Conservation (phyloP, 1,140 invertebrate species). For the Cotesia typhae region DNA sequence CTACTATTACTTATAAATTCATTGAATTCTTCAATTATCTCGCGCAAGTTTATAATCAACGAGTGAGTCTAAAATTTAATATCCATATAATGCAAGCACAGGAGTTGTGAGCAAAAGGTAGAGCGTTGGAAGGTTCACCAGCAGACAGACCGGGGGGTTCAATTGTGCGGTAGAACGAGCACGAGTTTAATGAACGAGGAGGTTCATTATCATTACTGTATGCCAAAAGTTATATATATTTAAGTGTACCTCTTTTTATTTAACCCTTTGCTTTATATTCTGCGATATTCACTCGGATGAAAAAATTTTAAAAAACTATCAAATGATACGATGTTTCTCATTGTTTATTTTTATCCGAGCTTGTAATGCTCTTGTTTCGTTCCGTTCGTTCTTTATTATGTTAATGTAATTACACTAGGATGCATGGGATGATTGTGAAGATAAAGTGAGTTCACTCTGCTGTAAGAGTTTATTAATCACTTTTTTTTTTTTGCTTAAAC, state of each 20-base stretch:
- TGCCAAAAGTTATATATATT: neutral
- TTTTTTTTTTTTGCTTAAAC: too few relatives aligned
- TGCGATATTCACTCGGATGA: neutral
- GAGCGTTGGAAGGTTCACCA: too few relatives aligned
- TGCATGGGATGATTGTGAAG: too few relatives aligned
- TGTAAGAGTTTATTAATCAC: too few relatives aligned
- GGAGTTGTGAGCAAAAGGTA: too few relatives aligned
- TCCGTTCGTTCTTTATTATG: too few relatives aligned
- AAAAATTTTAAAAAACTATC: neutral
- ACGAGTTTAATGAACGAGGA: conserved; percentile 12
- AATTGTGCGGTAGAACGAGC: conserved; percentile 4
- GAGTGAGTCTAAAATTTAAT: neutral
- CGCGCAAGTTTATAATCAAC: neutral
- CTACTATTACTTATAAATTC: conserved; percentile 4
- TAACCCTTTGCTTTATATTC: neutral
- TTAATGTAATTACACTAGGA: too few relatives aligned
- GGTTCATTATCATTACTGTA: neutral
- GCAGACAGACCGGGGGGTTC: neutral
- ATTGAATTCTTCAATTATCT: conserved; percentile 11
- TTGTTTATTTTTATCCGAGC: too few relatives aligned
- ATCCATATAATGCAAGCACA: too few relatives aligned
- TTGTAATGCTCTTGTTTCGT: too few relatives aligned
- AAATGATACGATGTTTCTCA: too few relatives aligned
- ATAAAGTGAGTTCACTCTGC: too few relatives aligned
- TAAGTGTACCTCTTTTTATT: conserved; percentile 6